Base-by-base conservation (phyloP, 2,888 invertebrate species). In the Smittia aterrima region DNA sequence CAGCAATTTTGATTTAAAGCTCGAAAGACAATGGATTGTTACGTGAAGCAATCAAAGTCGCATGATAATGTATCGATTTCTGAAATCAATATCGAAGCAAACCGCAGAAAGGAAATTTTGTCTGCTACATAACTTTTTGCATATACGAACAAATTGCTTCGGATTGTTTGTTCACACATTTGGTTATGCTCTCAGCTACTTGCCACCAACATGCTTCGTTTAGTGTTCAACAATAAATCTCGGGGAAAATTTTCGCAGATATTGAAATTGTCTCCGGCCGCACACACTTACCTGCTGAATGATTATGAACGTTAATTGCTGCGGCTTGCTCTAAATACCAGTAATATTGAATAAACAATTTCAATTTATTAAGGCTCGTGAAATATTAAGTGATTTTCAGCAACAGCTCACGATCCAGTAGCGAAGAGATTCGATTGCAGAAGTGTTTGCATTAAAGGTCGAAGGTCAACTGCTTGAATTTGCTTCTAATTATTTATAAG, bases 401-500 rank as follows among this genome's bases (percentile, higher is more conserved):
- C 7, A 2, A 47, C 4, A 47, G 47, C 16, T 47, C n/a, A 9
- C 32, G 32, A 32, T 32, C 32, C 32, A 16, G 47, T 47, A 47
- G 47, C 47, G 9, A 4, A 9, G 38, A 4, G 38, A 9, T 38
- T n/a, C n/a, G 32, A 13, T 47, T 47, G 47, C 47, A 47, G 16
- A 47, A 47, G 16, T 47, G 47, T 47, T 47, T 47, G 47, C 11
- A 47, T 47, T 16, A 47, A 16, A 47, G 47, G 47, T 47, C 16
- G 47, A 47, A 47, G 47, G 47, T 47, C 47, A 47, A 47, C 47
- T 47, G 47, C 47, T 47, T n/a, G 16, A n/a, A 47, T 47, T 47
- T 47, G 16, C 47, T 47, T 47, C n/a, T 3, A 47, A 47, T 47
- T 47, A 47, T 47, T n/a, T 47, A 6, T 47, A 47, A 47, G n/a